Conservation (phyloP, 1,140 invertebrate genomes). For the Prorops nasuta region DNA sequence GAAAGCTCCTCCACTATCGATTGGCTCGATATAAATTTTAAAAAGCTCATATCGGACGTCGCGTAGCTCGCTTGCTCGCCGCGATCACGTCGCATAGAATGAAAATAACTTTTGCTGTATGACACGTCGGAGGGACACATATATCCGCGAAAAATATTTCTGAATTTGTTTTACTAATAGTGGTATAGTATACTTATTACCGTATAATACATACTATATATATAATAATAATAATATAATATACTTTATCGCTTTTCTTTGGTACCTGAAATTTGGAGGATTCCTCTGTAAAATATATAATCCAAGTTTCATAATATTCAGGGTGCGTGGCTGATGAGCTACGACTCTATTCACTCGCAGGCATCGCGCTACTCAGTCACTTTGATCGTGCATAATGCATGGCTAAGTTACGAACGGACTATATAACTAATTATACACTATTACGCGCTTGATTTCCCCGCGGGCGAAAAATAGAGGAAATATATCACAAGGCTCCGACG, state of each 20-base stretch:
- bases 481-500: conserved; percentile 46
- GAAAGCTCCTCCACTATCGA: conserved; percentile 4
- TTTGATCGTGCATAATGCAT: conserved; percentile 52
- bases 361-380: conserved; percentile 39
- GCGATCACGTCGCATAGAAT: not conserved
- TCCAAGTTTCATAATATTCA: conserved; percentile 32
- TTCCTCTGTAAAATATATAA: too few relatives aligned
- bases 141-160: too few relatives aligned
- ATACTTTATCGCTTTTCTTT: not conserved
- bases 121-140: too few relatives aligned
- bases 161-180: too few relatives aligned
- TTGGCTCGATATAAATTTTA: not conserved
- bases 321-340: conserved; percentile 23
- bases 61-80: not conserved
- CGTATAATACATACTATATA: too few relatives aligned
- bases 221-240: not conserved
- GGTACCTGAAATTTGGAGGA: conserved; percentile 12
- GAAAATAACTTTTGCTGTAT: too few relatives aligned
- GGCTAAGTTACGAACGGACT: conserved; percentile 47
- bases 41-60: too few relatives aligned
- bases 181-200: too few relatives aligned
- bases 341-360: conserved; percentile 26
- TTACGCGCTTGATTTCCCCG: conserved; percentile 54
- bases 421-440: conserved; percentile 53
- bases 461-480: conserved; percentile 53